Evolutionary conservation across 2,888 invertebrate species (phyloP).

Genomic region (Holacanthella duospinosa): DNA sequence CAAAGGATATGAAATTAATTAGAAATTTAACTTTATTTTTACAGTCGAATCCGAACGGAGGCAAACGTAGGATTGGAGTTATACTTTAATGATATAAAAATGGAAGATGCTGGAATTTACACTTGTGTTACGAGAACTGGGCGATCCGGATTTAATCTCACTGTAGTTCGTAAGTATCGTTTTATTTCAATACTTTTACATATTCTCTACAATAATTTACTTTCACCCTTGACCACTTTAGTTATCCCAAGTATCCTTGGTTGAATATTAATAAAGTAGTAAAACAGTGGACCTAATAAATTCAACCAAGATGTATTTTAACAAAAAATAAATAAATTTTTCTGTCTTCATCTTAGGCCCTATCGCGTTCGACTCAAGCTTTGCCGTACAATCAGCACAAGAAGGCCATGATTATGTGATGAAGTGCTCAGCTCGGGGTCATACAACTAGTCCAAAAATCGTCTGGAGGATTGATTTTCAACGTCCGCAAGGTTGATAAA

Average conservation of each 20-base stretch:
- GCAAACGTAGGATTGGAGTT: slow-evolving; percentile 32
- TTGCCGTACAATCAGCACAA: slow-evolving; percentile 33
- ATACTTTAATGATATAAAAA: slow-evolving; percentile 35
- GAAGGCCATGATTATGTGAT: slow-evolving; percentile 31
- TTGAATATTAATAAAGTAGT: too few species aligned
- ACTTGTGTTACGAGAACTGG: slow-evolving; percentile 28
- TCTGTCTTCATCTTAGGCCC: slow-evolving; percentile 35
- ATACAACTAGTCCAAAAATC: slow-evolving; percentile 19
- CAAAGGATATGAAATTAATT: neutral
- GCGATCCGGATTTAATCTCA: slow-evolving; percentile 33
- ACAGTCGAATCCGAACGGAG: slow-evolving; percentile 34
- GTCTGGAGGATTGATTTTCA: slow-evolving; percentile 35
- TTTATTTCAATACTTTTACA: too few species aligned
- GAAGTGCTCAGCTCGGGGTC: slow-evolving; percentile 31
- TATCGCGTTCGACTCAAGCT: slow-evolving; percentile 32
- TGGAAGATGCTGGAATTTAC: slow-evolving; percentile 32
- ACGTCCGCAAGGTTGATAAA: slow-evolving; percentile 5
- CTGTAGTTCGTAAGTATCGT: slow-evolving; percentile 34
- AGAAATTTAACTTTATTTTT: too few species aligned
- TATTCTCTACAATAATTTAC: too few species aligned
- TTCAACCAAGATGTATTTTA: too few species aligned
- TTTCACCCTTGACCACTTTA: too few species aligned
- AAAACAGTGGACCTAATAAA: too few species aligned
- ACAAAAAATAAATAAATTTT: too few species aligned
- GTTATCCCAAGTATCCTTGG: too few species aligned